Evolutionary conservation across 1,140 invertebrate genomes (phyloP).

Genomic region (Arion vulgaris): DNA sequence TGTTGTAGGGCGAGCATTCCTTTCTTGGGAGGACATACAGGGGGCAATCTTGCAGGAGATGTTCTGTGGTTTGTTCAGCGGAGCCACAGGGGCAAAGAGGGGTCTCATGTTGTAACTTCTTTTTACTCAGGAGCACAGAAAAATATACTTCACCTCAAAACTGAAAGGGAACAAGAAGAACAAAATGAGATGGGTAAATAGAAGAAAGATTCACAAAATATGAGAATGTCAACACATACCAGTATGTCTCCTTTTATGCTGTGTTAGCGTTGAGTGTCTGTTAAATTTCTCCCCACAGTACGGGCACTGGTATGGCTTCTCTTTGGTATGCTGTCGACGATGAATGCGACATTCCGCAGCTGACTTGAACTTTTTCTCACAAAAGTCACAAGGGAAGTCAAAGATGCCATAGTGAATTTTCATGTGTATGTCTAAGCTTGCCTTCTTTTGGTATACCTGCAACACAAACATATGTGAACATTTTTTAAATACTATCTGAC

Average conservation of each 20-base stretch:
- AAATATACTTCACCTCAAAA: too few species aligned
- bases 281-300: constrained; percentile 3
- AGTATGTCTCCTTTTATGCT: constrained; percentile 7
- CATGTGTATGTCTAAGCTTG: background rate
- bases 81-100: too few species aligned
- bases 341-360: constrained; percentile 3
- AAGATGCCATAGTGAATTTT: constrained; percentile 10
- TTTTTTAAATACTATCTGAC: background rate
- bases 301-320: background rate
- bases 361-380: constrained; percentile 9
- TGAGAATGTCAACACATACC: background rate
- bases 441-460: background rate
- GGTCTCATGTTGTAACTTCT: too few species aligned
- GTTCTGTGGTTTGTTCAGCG: too few species aligned
- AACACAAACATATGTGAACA: background rate
- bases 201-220: too few species aligned
- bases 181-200: too few species aligned
- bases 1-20: too few species aligned
- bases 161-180: too few species aligned
- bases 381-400: constrained; percentile 2
- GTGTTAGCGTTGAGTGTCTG: background rate
- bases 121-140: too few species aligned
- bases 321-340: background rate
- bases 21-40: too few species aligned
- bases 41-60: too few species aligned